Evolutionary conservation across 2,113 vertebrate species (phyloP).

Genomic region (Neoarius graeffei): DNA sequence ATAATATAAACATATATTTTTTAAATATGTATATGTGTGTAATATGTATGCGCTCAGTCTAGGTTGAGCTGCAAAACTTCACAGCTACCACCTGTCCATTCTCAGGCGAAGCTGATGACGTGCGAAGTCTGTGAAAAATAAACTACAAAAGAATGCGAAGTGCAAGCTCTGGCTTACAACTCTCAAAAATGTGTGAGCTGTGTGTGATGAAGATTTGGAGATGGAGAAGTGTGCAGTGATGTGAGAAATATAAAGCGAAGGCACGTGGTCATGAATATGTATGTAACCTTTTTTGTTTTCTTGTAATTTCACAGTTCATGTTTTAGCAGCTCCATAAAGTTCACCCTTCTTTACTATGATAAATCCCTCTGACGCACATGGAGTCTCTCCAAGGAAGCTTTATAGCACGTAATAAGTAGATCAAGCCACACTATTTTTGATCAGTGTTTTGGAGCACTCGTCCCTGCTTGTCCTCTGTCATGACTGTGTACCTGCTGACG

Average conservation of each 20-base stretch:
- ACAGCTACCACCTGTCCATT: conserved; percentile 71
- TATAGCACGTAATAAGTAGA: neutral
- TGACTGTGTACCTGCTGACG: conserved; percentile 23
- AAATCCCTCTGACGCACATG: neutral
- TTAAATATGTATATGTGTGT: no score
- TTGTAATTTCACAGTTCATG: neutral
- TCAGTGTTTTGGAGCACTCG: conserved; percentile 1
- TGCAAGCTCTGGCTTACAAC: neutral
- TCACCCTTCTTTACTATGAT: neutral
- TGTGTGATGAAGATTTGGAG: neutral
- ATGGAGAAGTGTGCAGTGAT: neutral
- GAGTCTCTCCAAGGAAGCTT: neutral
- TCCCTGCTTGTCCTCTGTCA: neutral
- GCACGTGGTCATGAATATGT: neutral
- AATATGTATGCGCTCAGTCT: conserved; percentile 51
- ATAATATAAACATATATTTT: no score
- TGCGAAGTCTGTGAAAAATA: conserved; percentile 19
- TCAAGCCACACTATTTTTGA: neutral
- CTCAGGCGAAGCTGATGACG: conserved; percentile 60
- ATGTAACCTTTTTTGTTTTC: neutral
- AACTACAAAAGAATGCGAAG: conserved; percentile 22
- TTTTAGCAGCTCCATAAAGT: neutral
- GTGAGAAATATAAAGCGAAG: neutral
- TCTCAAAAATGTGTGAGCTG: neutral
- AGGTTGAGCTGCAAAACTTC: conserved; percentile 63